A percentile compares a stretch with the other conserved stretches of the same genome.
Conservation (phyloP, 2,797 vertebrate genomes). For the Megaceryle alcyon region DNA sequence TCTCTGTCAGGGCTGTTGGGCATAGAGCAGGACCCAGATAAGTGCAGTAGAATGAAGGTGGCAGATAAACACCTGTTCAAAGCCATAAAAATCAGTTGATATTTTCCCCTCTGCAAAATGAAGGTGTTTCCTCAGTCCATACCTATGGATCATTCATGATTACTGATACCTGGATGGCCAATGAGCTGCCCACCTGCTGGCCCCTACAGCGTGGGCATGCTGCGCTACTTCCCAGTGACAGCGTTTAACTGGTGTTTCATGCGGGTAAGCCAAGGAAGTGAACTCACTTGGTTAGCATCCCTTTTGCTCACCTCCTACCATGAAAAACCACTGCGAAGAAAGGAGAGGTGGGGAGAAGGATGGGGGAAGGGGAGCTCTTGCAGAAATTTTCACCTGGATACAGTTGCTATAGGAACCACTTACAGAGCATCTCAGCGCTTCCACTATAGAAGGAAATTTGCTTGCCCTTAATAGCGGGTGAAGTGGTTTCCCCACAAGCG, state of each 20-base stretch:
- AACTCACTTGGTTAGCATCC: constrained; percentile 22
- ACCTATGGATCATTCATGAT: fast-evolving
- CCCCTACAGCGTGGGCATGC: fast-evolving
- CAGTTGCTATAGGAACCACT: constrained; percentile 78
- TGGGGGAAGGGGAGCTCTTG: constrained; percentile 47
- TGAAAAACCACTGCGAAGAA: constrained; percentile 21
- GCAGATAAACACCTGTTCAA: not conserved
- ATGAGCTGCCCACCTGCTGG: fast-evolving
- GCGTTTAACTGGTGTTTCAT: not conserved
- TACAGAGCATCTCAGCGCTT: not conserved
- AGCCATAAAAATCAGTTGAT: not conserved
- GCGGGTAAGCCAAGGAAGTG: constrained; percentile 1
- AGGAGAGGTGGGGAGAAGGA: not conserved
- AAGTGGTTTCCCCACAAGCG: not conserved
- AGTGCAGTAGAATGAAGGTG: not conserved
- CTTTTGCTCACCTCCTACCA: not conserved
- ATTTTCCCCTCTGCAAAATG: not conserved
- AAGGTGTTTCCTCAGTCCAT: not conserved
- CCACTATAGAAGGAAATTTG: constrained; percentile 13
- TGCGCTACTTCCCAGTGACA: not conserved
- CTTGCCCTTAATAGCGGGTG: not conserved
- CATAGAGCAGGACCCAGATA: not conserved
- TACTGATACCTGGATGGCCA: not conserved
- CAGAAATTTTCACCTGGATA: constrained; percentile 70
- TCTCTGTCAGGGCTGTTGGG: not conserved